Conservation (phyloP, 2,888 invertebrate genomes). For the Trachelus iudaicus region DNA sequence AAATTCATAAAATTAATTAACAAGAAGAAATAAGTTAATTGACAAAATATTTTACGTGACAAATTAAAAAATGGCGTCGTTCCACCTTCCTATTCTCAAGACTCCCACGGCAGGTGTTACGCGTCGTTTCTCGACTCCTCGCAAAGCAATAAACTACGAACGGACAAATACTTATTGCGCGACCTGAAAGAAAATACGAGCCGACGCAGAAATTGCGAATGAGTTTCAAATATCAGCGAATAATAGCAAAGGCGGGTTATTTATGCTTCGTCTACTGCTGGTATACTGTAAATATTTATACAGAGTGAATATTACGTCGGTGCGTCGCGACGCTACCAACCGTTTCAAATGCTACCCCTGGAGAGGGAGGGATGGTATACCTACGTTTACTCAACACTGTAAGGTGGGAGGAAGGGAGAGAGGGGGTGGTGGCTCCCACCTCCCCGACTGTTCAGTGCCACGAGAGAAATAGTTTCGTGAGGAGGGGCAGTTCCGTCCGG, state of each 20-base stretch:
- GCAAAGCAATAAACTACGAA: background rate
- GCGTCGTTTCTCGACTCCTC: background rate
- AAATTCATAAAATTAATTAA: background rate
- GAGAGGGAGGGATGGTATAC: background rate
- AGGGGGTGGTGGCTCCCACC: background rate
- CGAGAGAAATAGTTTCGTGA: background rate
- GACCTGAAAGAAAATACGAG: background rate
- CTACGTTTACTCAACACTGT: background rate
- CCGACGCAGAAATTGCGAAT: slow-evolving; percentile 12
- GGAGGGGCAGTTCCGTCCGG: background rate
- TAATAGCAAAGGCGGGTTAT: slow-evolving; percentile 20
- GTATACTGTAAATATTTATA: slow-evolving; percentile 34
- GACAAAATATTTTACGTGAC: background rate
- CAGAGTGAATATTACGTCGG: slow-evolving; percentile 30
- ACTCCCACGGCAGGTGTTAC: background rate
- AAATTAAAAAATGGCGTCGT: background rate
- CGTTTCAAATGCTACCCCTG: background rate
- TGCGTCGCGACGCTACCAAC: background rate
- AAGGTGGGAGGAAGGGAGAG: background rate
- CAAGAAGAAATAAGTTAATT: too few species aligned
- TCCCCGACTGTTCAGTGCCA: background rate
- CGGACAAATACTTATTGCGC: background rate
- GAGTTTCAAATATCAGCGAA: slow-evolving; percentile 28
- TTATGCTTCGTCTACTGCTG: slow-evolving; percentile 22
- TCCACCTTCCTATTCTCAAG: background rate